These are phyloP conservation scores for Mythimna impura DNA, from an alignment of 2,888 invertebrate genomes.

Conservation along the genomic window DNA sequence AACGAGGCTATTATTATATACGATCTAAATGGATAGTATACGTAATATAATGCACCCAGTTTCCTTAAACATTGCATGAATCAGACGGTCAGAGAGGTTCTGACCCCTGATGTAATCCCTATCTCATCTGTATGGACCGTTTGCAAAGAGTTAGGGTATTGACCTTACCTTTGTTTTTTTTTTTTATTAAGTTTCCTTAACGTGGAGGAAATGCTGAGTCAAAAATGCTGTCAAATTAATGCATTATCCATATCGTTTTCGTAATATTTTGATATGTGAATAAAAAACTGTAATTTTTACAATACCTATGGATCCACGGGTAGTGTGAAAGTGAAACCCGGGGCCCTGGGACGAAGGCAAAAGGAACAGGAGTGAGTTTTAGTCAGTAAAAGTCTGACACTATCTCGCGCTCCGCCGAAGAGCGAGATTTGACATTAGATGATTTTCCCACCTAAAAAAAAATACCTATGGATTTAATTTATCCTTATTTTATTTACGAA, in stretches of 20 bases:
- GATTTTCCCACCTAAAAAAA: no score
- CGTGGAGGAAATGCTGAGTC: background rate
- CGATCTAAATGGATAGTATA: background rate
- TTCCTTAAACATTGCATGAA: slow-evolving; percentile 5
- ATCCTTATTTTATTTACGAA: no score
- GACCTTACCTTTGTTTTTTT: background rate
- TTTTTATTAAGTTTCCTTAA: slow-evolving; percentile 1
- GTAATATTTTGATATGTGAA: slow-evolving; percentile 15
- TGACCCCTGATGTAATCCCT: slow-evolving; percentile 18
- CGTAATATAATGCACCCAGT: background rate
- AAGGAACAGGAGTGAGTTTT: no score
- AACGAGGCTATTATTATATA: background rate
- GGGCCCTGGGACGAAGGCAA: no score
- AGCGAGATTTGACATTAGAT: no score
- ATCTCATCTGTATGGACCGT: background rate
- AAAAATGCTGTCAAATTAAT: slow-evolving; percentile 3
- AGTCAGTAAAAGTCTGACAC: no score
- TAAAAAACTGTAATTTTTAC: no score
- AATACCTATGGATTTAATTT: no score
- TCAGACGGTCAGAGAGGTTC: background rate
- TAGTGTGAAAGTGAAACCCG: no score
- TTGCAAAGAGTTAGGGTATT: background rate
- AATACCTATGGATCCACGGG: no score
- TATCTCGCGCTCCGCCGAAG: no score
- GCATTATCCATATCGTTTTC: slow-evolving; percentile 11